These are phyloP conservation scores for Saccopteryx bilineata DNA, from an alignment of 2,113 vertebrate species.

Conservation along the genomic window DNA sequence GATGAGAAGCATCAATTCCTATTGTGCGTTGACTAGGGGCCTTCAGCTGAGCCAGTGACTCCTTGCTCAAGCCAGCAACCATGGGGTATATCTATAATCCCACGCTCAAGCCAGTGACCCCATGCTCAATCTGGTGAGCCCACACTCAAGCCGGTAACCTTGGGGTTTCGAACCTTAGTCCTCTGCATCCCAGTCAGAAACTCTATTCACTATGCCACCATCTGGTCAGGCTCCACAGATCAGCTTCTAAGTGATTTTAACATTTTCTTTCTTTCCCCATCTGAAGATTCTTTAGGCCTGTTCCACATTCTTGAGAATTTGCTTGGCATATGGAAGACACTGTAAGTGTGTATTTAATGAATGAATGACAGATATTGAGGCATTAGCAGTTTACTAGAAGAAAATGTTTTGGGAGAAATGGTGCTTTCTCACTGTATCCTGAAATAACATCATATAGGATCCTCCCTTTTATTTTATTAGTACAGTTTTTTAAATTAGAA, in stretches of 20 bases:
- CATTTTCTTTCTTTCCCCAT: background rate
- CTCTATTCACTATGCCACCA: no score
- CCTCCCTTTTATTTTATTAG: background rate
- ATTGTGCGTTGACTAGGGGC: no score
- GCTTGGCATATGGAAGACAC: background rate
- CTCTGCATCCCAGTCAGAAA: no score
- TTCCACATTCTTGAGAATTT: background rate
- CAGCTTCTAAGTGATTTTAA: background rate
- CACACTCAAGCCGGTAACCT: no score
- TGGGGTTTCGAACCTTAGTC: no score
- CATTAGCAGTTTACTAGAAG: background rate
- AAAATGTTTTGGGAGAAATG: background rate
- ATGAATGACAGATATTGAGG: background rate
- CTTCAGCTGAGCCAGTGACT: no score
- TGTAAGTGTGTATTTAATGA: background rate
- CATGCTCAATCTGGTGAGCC: no score
- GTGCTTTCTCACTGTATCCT: background rate
- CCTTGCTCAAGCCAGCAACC: no score
- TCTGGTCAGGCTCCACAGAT: background rate
- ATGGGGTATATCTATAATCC: no score
- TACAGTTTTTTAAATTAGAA: background rate
- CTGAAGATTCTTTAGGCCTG: background rate
- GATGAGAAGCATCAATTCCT: no score
- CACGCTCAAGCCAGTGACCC: no score
- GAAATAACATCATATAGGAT: background rate